phyloP scores from a whole-genome alignment of 2,113 vertebrate species.

The Kryptolebias marmoratus region DNA sequence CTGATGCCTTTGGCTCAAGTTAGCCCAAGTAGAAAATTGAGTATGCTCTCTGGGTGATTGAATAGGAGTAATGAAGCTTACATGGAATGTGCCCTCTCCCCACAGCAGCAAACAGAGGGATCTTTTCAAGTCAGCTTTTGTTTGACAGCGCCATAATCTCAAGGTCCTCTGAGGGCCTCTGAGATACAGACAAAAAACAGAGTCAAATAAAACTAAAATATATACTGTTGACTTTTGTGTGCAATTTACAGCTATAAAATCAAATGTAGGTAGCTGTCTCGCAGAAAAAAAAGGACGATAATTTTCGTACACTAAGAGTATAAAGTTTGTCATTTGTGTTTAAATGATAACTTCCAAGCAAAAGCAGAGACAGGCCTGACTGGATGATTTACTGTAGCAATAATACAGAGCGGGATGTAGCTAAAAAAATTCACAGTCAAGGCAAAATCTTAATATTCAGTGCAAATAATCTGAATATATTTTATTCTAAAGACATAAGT shows the following conservation, averaged over 20 bases:
- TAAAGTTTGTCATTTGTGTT: slow-evolving; percentile 24
- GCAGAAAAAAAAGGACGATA: slow-evolving; percentile 3
- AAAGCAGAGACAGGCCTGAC: slow-evolving; percentile 10
- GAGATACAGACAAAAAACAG: slow-evolving; percentile 22
- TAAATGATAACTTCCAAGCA: slow-evolving; percentile 3
- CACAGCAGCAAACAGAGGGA: slow-evolving; percentile 60
- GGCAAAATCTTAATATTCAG: background rate
- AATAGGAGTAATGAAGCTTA: slow-evolving; percentile 74
- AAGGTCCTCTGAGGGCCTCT: slow-evolving; percentile 53
- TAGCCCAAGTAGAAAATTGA: slow-evolving; percentile 52
- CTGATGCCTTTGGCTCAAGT: slow-evolving; percentile 39
- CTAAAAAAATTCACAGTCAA: background rate
- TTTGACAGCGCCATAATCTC: slow-evolving; percentile 58
- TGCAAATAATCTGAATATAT: background rate
- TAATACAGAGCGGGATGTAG: background rate
- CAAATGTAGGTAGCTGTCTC: slow-evolving; percentile 6
- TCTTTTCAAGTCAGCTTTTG: slow-evolving; percentile 71
- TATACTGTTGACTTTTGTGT: background rate
- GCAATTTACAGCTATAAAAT: slow-evolving; percentile 31
- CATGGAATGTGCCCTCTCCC: slow-evolving; percentile 71
- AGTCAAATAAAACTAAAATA: background rate
- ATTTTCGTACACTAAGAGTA: slow-evolving; percentile 2
- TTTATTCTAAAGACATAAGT: background rate
- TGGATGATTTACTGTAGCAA: background rate
- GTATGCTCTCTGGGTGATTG: slow-evolving; percentile 56